Conservation (phyloP, 2,888 invertebrate genomes). For the Allacma fusca region DNA sequence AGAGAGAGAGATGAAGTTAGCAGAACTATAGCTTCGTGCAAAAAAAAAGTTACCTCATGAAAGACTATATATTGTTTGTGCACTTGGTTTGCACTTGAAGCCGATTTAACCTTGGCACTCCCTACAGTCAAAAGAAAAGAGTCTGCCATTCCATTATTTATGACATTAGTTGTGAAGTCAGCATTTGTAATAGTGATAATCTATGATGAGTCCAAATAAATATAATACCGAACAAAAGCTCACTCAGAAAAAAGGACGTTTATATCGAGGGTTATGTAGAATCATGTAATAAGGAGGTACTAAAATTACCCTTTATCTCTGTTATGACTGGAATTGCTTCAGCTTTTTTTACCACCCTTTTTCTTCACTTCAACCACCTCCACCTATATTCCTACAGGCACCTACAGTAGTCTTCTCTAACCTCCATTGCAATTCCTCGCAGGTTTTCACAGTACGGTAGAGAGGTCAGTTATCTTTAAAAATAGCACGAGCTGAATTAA, state of each 20-base stretch:
- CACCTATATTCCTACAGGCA: background rate
- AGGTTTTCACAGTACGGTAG: background rate
- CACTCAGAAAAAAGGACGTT: slow-evolving; percentile 3
- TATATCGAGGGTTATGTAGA: background rate
- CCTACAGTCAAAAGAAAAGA: slow-evolving; percentile 40
- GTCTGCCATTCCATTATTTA: slow-evolving; percentile 42
- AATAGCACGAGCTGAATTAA: background rate
- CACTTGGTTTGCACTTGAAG: slow-evolving; percentile 41
- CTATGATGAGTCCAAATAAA: slow-evolving; percentile 43
- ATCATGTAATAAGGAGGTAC: slow-evolving; percentile 11
- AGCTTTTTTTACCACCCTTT: background rate
- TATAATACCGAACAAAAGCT: slow-evolving; percentile 34
- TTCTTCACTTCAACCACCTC: background rate
- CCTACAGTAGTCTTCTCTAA: background rate
- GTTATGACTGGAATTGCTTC: background rate
- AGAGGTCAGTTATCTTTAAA: slow-evolving; percentile 31
- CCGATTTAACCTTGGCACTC: slow-evolving; percentile 41
- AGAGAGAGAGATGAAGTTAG: slow-evolving; percentile 4
- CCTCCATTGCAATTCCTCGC: background rate
- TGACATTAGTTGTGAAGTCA: slow-evolving; percentile 43
- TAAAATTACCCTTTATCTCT: slow-evolving; percentile 1
- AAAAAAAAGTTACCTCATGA: slow-evolving; percentile 19
- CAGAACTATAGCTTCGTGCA: background rate
- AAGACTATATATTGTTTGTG: slow-evolving; percentile 22
- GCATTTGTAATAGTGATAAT: slow-evolving; percentile 40